phyloP scores from a whole-genome alignment of 92 coral and sea anemone genomes.

The Palythoa grandiflora region DNA sequence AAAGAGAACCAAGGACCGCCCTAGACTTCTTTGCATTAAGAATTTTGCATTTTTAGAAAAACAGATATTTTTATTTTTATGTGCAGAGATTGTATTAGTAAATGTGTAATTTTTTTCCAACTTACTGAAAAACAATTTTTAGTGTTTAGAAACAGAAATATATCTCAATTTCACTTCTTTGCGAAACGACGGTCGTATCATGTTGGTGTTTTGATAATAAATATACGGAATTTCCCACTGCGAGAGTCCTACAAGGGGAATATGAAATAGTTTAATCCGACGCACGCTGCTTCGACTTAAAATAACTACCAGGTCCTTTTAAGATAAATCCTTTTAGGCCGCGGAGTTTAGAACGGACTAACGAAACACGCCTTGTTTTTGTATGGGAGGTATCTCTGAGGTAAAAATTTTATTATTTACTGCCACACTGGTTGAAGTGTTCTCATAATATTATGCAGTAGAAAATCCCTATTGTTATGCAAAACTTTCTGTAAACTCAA shows the following conservation, averaged over 20 bases:
- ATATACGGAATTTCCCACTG: background rate
- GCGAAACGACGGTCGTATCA: too few species aligned
- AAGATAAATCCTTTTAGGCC: background rate
- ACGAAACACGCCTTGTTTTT: background rate
- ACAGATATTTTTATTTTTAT: too few species aligned
- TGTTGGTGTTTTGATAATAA: too few species aligned
- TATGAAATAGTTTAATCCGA: background rate
- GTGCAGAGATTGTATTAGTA: too few species aligned
- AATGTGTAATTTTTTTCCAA: too few species aligned
- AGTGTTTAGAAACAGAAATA: too few species aligned
- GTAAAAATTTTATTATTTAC: background rate
- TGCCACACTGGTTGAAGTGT: background rate
- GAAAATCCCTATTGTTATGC: constrained; percentile 26
- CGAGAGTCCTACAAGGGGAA: background rate
- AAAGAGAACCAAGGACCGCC: too few species aligned
- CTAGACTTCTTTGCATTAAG: too few species aligned
- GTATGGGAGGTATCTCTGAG: background rate
- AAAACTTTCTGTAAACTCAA: constrained; percentile 10
- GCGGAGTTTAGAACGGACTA: background rate
- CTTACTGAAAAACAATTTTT: too few species aligned
- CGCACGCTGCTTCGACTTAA: background rate
- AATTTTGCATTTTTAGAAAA: too few species aligned
- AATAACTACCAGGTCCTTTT: background rate
- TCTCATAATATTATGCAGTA: background rate
- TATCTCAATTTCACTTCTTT: too few species aligned